Evolutionary conservation across 2,888 invertebrate genomes (phyloP), one percentile per base, ranked within the genome.

Genomic region (Belgica antarctica): DNA sequence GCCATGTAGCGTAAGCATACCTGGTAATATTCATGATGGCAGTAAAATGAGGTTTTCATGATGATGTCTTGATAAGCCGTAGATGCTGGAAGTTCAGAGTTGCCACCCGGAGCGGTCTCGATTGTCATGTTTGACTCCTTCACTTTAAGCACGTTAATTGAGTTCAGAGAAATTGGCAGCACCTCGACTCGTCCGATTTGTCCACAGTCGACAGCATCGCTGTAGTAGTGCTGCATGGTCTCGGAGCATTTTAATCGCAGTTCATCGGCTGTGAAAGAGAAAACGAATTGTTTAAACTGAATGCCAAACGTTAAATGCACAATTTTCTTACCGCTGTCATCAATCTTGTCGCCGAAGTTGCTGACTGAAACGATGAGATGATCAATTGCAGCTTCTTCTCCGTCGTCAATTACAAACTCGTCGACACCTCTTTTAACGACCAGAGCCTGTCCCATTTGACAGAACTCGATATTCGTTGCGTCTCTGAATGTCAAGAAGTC

Each of bases 101-200:
- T 59, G 1, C 25, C 41, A n/a, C 41, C 27, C 15, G 57, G 47
- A 12, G 57, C 15, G n/a, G 17, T 17, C 34, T 28, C 31, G 57
- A 68, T 52, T 10, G 12, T n/a, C 8, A 31, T 28, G 12, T 57
- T 68, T 7, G 47, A 12, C 34, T 52, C 68, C 28, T 27, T 22
- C 68, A 68, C 57, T 22, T 68, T 68, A 3, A 68, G 68, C 2
- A 68, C 68, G 31, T 68, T 57, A 57, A 68, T 47, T 5, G 68
- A 68, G 52, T 68, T 68, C 12, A 68, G 24, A 12, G 25, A 15
- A 1, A 70, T 36, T 2, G 61, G 70, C 25, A 70, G 25, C 8
- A 70, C 70, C 19, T 70, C 70, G 17, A 70, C 27, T 17, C 70
- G 17, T 7, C 31, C 34, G 27, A 59, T 27, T 41, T 61, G 70